A percentile compares a stretch with the other conserved stretches of the same genome.
Evolutionary conservation across 2,797 vertebrate genomes (phyloP).

Genomic region (Graptemys geographica): DNA sequence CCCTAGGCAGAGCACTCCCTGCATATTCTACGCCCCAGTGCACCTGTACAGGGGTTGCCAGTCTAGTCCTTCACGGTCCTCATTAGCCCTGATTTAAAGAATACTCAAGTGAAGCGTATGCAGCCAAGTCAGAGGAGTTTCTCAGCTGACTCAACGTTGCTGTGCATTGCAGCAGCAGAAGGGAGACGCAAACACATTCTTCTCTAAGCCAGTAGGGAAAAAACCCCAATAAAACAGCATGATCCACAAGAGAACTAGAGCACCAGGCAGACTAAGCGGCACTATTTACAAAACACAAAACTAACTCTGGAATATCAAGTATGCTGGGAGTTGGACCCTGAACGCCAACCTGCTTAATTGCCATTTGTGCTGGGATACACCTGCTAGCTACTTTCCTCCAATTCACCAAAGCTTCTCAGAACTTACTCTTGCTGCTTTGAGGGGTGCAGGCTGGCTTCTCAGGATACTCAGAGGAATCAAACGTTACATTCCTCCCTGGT

Average conservation of each 20-base stretch:
- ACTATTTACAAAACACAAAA: neutral
- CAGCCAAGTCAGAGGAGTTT: neutral
- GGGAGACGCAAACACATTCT: neutral
- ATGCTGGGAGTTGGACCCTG: neutral
- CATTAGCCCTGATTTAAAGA: neutral
- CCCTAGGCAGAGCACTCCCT: neutral
- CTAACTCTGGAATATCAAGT: neutral
- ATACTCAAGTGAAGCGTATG: neutral
- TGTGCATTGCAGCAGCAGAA: neutral
- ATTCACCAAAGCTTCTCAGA: neutral
- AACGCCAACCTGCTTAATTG: neutral
- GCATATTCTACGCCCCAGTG: neutral
- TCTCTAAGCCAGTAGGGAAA: neutral
- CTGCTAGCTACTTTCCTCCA: neutral
- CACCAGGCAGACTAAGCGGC: neutral
- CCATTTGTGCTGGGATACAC: neutral
- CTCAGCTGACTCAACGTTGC: neutral
- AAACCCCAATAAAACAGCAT: neutral
- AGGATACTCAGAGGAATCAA: slow-evolving; percentile 62
- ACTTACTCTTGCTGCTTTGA: slow-evolving; percentile 85
- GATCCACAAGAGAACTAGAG: neutral
- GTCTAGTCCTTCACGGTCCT: neutral
- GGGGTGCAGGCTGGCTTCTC: slow-evolving; percentile 80
- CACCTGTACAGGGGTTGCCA: neutral
- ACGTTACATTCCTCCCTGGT: slow-evolving; percentile 82